phyloP scores from a whole-genome alignment of 2,888 invertebrate species.

The Rhaphigaster nebulosa region DNA sequence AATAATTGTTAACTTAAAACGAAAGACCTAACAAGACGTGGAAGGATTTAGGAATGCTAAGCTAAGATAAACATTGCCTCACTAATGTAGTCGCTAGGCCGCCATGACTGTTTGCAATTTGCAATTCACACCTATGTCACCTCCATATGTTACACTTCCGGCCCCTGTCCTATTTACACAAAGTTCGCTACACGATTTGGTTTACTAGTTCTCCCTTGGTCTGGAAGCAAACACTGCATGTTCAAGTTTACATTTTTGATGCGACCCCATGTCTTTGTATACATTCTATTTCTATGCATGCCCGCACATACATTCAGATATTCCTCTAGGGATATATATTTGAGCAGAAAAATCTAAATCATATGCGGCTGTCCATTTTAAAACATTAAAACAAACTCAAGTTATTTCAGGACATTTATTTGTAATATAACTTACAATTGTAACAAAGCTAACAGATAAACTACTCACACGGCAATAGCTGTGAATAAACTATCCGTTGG shows the following conservation, averaged over 20 bases:
- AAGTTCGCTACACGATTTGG: background rate
- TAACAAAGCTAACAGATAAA: no score
- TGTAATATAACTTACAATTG: no score
- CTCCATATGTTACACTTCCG: constrained; percentile 42
- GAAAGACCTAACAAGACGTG: background rate
- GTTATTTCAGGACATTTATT: no score
- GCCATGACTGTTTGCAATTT: constrained; percentile 28
- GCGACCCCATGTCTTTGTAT: background rate
- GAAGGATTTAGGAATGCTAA: background rate
- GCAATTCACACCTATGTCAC: constrained; percentile 31
- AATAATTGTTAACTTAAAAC: background rate
- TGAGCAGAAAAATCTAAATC: no score
- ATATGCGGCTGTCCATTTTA: no score
- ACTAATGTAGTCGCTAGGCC: constrained; percentile 37
- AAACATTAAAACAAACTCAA: no score
- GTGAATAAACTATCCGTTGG: no score
- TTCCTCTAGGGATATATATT: no score
- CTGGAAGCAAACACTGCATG: background rate
- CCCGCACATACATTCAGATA: background rate
- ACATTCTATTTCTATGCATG: background rate
- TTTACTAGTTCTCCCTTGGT: background rate
- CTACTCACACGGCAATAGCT: no score
- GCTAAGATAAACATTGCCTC: background rate
- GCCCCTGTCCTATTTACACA: constrained; percentile 21
- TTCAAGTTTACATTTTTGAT: constrained; percentile 4